A percentile compares a stretch with the other conserved stretches of the same genome.
These are phyloP conservation scores for Cryptoprocta ferox DNA, from an alignment of 2,797 vertebrate genomes.

Conservation along the genomic window DNA sequence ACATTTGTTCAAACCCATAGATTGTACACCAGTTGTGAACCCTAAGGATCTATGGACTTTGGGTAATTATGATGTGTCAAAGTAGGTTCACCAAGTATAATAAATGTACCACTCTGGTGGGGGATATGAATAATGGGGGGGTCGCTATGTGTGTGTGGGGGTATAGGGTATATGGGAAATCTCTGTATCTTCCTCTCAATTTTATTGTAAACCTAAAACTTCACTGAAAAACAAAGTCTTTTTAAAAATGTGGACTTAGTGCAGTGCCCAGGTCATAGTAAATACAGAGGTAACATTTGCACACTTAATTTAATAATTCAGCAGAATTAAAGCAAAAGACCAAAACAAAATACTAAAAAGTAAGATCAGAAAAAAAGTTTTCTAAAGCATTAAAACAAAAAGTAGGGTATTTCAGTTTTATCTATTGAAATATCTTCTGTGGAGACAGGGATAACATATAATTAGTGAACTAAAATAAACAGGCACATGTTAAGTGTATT, in stretches of 20 bases:
- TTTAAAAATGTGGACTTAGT: background rate
- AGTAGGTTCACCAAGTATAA: background rate
- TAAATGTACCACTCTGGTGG: background rate
- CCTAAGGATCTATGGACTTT: background rate
- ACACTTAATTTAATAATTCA: background rate
- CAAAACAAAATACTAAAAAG: background rate
- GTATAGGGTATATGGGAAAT: no score
- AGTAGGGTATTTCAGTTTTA: background rate
- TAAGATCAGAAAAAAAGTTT: background rate
- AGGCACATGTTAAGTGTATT: background rate
- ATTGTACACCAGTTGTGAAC: background rate
- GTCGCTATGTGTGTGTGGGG: background rate
- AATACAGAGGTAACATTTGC: background rate
- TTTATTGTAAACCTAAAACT: background rate
- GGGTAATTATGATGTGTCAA: background rate
- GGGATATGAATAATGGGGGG: background rate
- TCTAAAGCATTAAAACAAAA: constrained; percentile 7
- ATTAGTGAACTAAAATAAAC: background rate
- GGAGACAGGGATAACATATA: background rate
- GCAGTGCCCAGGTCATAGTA: background rate
- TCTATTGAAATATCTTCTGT: background rate
- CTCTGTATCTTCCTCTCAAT: background rate
- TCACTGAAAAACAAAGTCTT: background rate
- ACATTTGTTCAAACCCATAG: background rate
- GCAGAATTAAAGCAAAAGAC: background rate